Base-by-base conservation (phyloP, 2,797 vertebrate genomes). In the Anniella stebbinsi region DNA sequence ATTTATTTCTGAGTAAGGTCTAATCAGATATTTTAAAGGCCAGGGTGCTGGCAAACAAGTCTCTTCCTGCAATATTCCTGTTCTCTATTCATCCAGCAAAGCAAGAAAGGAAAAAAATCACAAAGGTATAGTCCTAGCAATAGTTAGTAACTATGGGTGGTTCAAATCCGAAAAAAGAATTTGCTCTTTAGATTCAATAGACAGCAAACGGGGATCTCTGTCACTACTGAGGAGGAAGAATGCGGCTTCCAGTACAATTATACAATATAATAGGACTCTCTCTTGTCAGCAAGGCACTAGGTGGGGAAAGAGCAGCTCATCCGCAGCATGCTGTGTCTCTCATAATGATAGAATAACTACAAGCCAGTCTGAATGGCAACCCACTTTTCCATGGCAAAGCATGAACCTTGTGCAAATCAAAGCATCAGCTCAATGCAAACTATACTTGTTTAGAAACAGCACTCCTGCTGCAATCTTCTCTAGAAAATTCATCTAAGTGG, bases 241-340 rank as follows among this genome's bases (percentile, higher is more conserved):
- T 84, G 92, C 86, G 92, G 92, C 91, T 84, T 92, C 51, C 73
- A 90, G 88, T 91, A 73, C 51, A 66, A 83, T 54, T 81, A 87
- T 92, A 85, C 90, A 95, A 94, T 91, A 94, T 93, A 95, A 96
- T 95, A 94, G 81, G 60, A 89, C 90, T 95, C 12, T 36, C 83
- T 93, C 94, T 93, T 90, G 88, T 94, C 94, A 94, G 80, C 93
- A 92, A 93, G 92, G 87, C 92, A 84, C 80, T 72, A 2, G 5
- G 86, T n/a, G 88, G 93, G 90, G 84, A 63, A 7, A 93, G 88
- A 95, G 93, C 91, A 92, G 15, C 38, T 67, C 38, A 30, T 89
- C 57, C 92, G 92, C 91, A 93, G 94, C 92, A 93, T 11, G 91
- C 88, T 91, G 90, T 91, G 89, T 92, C 92, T 92, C 93, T 95